Percentiles rank a stretch among this genome's conserved stretches.
These are phyloP conservation scores for Peucedramus taeniatus DNA, from an alignment of 2,113 vertebrate genomes.

Conservation along the genomic window DNA sequence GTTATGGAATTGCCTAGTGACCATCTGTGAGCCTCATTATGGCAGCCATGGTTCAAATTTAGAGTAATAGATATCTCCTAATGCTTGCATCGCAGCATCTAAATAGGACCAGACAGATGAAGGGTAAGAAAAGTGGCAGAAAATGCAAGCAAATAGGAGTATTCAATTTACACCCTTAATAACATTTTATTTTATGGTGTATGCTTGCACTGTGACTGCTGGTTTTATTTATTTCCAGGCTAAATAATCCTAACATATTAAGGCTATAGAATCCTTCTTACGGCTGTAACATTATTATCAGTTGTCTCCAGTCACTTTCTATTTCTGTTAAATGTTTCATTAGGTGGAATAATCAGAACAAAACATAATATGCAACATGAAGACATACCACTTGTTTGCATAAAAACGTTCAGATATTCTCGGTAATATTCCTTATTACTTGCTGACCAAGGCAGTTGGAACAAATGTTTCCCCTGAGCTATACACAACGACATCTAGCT, in stretches of 20 bases:
- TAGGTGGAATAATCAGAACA: not conserved
- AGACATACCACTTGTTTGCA: not conserved
- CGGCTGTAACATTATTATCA: not conserved
- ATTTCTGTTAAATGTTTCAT: not conserved
- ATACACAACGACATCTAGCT: slow-evolving; percentile 7
- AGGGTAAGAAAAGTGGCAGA: not conserved
- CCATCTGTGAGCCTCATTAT: not conserved
- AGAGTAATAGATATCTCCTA: not conserved
- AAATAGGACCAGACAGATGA: not conserved
- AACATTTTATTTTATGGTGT: not conserved
- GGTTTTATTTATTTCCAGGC: slow-evolving; percentile 1
- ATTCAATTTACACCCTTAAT: not conserved
- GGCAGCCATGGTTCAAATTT: not conserved
- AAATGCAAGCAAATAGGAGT: not conserved
- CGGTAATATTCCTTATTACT: not conserved
- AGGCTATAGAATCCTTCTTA: not conserved
- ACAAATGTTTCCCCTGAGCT: slow-evolving; percentile 29
- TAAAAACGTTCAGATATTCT: slow-evolving; percentile 2
- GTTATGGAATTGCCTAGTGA: not conserved
- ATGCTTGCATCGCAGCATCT: not conserved
- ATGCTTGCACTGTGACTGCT: not conserved
- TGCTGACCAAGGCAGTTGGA: slow-evolving; percentile 28
- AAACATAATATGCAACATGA: not conserved
- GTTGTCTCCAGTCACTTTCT: not conserved
- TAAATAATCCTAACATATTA: not conserved